Evolutionary conservation across 2,888 invertebrate species (phyloP).

Genomic region (Atrina japonica): DNA sequence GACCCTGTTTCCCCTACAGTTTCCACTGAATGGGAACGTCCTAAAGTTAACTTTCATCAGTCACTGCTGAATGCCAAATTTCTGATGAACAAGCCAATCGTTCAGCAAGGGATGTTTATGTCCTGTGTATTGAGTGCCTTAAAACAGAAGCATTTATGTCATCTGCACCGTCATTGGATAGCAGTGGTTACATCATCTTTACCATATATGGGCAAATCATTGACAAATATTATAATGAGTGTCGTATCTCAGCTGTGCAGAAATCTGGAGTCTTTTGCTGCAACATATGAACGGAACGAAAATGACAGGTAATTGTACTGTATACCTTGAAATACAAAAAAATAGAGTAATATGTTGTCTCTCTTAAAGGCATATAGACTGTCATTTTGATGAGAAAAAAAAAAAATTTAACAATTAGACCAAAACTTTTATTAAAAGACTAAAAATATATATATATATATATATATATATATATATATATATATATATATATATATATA

Average conservation of each 20-base stretch:
- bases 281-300: conserved; percentile 64
- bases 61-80: conserved; percentile 71
- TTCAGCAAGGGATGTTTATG: conserved; percentile 91
- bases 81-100: conserved; percentile 71
- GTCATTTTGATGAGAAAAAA: too few relatives aligned
- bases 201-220: conserved; percentile 88
- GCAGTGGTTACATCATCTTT: conserved; percentile 89
- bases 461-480: too few relatives aligned
- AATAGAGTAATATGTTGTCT: too few relatives aligned
- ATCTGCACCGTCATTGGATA: conserved; percentile 91
- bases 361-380: too few relatives aligned
- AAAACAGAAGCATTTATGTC: conserved; percentile 86
- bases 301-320: conserved; percentile 53
- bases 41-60: conserved; percentile 71
- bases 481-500: too few relatives aligned
- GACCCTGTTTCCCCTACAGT: conserved; percentile 33
- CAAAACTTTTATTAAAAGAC: too few relatives aligned
- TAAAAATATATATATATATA: too few relatives aligned
- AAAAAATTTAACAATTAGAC: too few relatives aligned
- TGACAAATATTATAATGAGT: conserved; percentile 89
- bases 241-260: conserved; percentile 90
- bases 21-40: conserved; percentile 77
- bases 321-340: too few relatives aligned
- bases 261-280: conserved; percentile 87
- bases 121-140: conserved; percentile 89